phyloP scores from a whole-genome alignment of 2,113 vertebrate genomes.

The Tapirus terrestris region DNA sequence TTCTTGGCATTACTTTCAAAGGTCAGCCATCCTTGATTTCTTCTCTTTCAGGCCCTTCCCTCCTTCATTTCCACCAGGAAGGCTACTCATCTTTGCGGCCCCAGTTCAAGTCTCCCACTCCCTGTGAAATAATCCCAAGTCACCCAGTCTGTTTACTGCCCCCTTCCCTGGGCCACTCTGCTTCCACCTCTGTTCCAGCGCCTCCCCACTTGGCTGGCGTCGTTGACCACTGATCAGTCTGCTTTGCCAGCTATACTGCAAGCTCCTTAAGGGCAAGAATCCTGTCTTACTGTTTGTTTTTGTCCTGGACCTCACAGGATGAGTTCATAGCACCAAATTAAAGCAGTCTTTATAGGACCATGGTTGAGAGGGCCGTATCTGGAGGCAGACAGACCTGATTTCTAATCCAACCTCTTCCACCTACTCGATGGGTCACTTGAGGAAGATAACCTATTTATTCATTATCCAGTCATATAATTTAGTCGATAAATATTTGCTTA shows the following conservation, averaged over 20 bases:
- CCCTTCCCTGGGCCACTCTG: background rate
- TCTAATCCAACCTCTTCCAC: background rate
- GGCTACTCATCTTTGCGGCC: background rate
- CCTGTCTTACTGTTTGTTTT: background rate
- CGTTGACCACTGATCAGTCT: background rate
- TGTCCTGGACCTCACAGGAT: background rate
- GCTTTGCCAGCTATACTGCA: background rate
- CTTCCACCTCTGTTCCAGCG: background rate
- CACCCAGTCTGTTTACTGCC: background rate
- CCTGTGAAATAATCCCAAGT: background rate
- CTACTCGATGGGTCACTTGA: background rate
- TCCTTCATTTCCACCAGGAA: background rate
- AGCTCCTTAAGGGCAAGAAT: background rate
- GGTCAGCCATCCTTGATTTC: background rate
- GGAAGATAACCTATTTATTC: background rate
- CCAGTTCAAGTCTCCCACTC: background rate
- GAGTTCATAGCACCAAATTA: background rate
- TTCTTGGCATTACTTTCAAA: constrained; percentile 33
- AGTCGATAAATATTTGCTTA: background rate
- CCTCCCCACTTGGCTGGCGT: background rate
- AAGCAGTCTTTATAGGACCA: background rate
- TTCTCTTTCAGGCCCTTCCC: background rate
- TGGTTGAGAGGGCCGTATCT: background rate
- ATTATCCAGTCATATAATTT: background rate
- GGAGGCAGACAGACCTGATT: background rate